These are phyloP conservation scores for Leucoma salicis DNA, from an alignment of 2,888 invertebrate genomes.

Conservation along the genomic window DNA sequence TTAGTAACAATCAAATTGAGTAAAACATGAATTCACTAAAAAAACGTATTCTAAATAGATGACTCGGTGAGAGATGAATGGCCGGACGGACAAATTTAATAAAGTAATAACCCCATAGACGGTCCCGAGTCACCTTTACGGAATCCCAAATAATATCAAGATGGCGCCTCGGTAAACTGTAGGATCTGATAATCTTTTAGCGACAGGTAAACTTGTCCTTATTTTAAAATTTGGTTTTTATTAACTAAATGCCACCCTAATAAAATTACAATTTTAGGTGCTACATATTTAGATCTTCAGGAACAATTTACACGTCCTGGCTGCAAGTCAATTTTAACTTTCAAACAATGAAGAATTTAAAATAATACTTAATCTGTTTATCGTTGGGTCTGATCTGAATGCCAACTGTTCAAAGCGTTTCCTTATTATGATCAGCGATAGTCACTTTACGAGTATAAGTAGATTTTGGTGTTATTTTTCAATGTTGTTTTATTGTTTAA, in stretches of 20 bases:
- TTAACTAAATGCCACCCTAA: background rate
- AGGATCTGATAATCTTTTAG: conserved; percentile 51
- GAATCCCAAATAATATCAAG: conserved; percentile 38
- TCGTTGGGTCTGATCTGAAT: conserved; percentile 22
- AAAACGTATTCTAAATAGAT: conserved; percentile 33
- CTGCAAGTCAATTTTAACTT: conserved; percentile 5
- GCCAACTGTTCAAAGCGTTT: conserved; percentile 28
- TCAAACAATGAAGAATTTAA: conserved; percentile 17
- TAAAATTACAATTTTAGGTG: background rate
- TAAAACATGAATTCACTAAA: conserved; percentile 6
- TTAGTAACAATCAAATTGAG: conserved; percentile 10
- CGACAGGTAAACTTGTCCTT: conserved; percentile 52
- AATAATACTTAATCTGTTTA: conserved; percentile 28
- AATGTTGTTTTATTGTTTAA: conserved; percentile 9
- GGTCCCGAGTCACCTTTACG: conserved; percentile 32
- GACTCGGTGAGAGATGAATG: conserved; percentile 38
- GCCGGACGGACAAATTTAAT: conserved; percentile 36
- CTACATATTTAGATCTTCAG: conserved; percentile 30
- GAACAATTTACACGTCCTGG: conserved; percentile 26
- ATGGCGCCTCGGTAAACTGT: conserved; percentile 54
- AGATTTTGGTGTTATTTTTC: conserved; percentile 10
- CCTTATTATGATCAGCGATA: conserved; percentile 27
- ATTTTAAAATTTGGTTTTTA: background rate
- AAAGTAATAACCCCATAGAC: conserved; percentile 30
- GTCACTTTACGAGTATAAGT: conserved; percentile 12